Evolutionary conservation across 1,140 invertebrate genomes (phyloP).

Genomic region (Drosophila takahashii): DNA sequence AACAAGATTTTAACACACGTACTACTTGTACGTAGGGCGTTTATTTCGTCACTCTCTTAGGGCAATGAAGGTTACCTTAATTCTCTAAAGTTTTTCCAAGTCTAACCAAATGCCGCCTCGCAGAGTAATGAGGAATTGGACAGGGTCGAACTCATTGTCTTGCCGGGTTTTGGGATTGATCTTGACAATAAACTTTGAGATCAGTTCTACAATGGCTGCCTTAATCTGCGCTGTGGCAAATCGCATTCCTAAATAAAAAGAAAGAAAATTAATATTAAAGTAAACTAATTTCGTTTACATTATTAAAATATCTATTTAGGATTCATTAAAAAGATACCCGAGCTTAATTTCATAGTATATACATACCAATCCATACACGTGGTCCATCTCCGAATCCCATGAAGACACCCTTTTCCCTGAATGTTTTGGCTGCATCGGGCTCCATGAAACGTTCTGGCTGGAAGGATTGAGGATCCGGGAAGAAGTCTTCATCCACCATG

Average conservation of each 20-base stretch:
- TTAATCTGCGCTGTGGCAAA: constrained; percentile 74
- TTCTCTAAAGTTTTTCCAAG: constrained; percentile 43
- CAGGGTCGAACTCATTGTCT: constrained; percentile 58
- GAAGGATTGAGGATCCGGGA: constrained; percentile 89
- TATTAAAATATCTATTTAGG: too few relatives aligned
- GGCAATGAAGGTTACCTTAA: background rate
- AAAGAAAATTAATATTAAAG: too few relatives aligned
- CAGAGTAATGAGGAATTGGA: constrained; percentile 25
- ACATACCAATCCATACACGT: constrained; percentile 65
- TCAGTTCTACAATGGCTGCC: constrained; percentile 66
- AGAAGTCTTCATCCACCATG: constrained; percentile 88
- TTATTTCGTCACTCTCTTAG: background rate
- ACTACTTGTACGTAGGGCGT: too few relatives aligned
- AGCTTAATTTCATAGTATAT: background rate
- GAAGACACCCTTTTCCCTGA: constrained; percentile 54
- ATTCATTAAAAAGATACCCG: too few relatives aligned
- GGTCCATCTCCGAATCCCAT: constrained; percentile 73
- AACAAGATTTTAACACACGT: too few relatives aligned
- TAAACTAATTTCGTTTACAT: too few relatives aligned
- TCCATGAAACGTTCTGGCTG: constrained; percentile 88
- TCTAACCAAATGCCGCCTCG: constrained; percentile 71
- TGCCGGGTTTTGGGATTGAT: constrained; percentile 68
- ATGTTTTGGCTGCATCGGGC: constrained; percentile 59
- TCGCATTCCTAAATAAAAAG: constrained; percentile 62
- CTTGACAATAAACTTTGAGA: constrained; percentile 66